phyloP scores from a whole-genome alignment of 2,797 vertebrate species.

The Crax fasciolata region DNA sequence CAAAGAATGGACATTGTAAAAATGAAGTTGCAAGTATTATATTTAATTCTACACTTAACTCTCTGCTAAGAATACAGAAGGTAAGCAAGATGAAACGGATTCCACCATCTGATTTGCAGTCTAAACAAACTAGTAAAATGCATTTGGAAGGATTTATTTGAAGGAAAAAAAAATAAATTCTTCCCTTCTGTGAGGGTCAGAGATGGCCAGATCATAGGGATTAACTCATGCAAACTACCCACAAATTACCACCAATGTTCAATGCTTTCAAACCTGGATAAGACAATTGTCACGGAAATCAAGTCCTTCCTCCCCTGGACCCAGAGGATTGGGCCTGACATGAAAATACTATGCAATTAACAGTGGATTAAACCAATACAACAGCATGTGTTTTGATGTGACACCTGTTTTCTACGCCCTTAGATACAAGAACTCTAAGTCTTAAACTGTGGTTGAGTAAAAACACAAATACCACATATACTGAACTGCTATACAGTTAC shows the following conservation, averaged over 20 bases:
- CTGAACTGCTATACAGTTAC: background rate
- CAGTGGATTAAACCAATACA: background rate
- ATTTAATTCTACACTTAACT: background rate
- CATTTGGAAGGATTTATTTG: background rate
- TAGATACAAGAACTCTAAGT: background rate
- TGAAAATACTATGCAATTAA: background rate
- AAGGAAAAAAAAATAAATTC: background rate
- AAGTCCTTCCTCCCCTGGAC: background rate
- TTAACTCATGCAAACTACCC: background rate
- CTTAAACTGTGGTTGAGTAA: background rate
- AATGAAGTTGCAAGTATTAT: background rate
- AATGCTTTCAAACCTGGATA: background rate
- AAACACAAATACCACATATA: background rate
- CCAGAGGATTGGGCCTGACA: background rate
- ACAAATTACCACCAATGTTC: fast-evolving
- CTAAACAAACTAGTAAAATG: background rate
- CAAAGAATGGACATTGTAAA: background rate
- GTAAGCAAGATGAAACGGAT: background rate
- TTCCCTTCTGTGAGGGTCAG: background rate
- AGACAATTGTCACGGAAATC: fast-evolving
- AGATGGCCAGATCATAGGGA: background rate
- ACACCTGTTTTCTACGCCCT: background rate
- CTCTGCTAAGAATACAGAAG: background rate
- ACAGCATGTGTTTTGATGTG: background rate
- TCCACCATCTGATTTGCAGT: background rate